Evolutionary conservation across 2,888 invertebrate genomes (phyloP), one percentile per base, ranked within the genome.

Genomic region (Ophion ellenae): DNA sequence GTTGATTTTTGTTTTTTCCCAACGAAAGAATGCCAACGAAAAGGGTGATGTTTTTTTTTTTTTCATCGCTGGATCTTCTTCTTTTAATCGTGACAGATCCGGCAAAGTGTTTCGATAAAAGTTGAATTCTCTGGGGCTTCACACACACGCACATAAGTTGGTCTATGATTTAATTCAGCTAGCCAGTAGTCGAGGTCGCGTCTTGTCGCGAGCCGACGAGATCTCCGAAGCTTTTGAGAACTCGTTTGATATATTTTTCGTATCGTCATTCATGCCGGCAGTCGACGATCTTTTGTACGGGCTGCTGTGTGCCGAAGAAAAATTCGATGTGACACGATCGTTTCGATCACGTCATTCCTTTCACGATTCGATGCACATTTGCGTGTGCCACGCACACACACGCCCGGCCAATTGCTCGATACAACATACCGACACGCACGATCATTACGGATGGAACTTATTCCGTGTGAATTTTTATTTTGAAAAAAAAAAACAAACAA

Each of bases 1-100:
- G n/a, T 10, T 89, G 88, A 88, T 84, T 87, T 88, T 89, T 87
- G 87, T 90, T 40, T 74, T 74, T 6, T 11, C 53, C 14, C 14
- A 53, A 53, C 20, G 11, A 69, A 47, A 69, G 45, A 45, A 69
- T 69, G 45, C 47, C 17, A 20, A 47, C 47, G 17, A 67, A 67
- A 67, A 67, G 28, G 10, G 32, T 24, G 64, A 59, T 47, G 20
- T n/a, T 20, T 20, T 59, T 59, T 2, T 59, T 59, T 47, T 47
- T 53, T 53, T 53, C 3, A 53, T 14, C 14, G 61, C 20, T 20
- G 20, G 61, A 20, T 32, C 24, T 40, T 67, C 45, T 7, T 61
- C 4, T 78, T 66, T 66, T 66, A 17, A 11, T 63, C 32, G 17
- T 5, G 66, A 66, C 14, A 66, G 17, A 32, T 36, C 4, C 66